A percentile compares a stretch with the other conserved stretches of the same genome.
Evolutionary conservation across 1,140 invertebrate genomes (phyloP).

Genomic region (Oreohelix idahoensis): DNA sequence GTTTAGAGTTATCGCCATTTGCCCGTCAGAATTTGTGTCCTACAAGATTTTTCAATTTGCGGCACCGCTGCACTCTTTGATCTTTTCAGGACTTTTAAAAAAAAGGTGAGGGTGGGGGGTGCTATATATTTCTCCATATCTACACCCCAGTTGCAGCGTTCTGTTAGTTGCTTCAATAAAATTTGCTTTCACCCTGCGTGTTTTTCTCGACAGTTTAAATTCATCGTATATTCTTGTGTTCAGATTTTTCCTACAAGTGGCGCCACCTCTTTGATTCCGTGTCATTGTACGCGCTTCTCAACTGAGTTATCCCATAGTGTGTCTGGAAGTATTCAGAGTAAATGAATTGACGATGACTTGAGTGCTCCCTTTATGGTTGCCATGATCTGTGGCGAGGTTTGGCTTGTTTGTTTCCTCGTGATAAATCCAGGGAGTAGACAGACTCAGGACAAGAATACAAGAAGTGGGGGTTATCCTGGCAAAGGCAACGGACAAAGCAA

Average conservation of each 20-base stretch:
- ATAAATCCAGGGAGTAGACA: no score
- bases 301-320: background rate
- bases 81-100: background rate
- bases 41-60: slow-evolving; percentile 1
- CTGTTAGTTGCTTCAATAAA: background rate
- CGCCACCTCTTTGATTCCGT: background rate
- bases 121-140: no score
- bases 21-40: background rate
- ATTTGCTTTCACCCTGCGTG: background rate
- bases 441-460: no score
- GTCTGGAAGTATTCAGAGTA: background rate
- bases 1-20: background rate
- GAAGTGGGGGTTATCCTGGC: no score
- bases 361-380: background rate
- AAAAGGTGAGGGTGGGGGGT: no score
- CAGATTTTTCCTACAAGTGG: background rate
- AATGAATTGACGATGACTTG: background rate
- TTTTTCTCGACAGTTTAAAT: background rate
- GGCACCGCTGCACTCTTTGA: background rate
- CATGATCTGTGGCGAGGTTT: no score
- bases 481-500: no score
- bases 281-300: background rate
- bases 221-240: background rate
- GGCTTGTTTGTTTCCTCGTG: no score
- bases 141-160: no score